Base-by-base conservation (phyloP, 2,888 invertebrate genomes). In the Elegia similella region DNA sequence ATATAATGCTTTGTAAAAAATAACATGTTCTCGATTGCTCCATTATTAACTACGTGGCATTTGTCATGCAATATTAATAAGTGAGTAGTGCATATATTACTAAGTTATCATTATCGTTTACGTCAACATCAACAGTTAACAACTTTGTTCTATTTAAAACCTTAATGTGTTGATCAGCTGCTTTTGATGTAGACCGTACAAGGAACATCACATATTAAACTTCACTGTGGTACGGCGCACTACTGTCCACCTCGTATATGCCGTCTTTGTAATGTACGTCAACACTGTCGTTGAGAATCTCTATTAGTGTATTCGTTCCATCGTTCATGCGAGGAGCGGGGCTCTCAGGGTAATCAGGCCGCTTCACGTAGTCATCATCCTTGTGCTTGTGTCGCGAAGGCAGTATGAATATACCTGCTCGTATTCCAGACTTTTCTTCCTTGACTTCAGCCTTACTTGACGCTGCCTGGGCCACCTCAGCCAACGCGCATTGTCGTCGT, bases 341-440 rank as follows among this genome's bases (percentile, higher is more conserved):
- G 57, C 83, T 80, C 64, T 90, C 90, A 0, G 90, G 90, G 44
- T 88, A 91, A 62, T 91, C 90, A 0, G 90, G 90, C 44, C 90
- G 75, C 42, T 78, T 80, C 12, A 78, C 72, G 43, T 83, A 86
- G 1, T 73, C 76, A 15, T 86, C 82, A 3, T 77, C 75, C 1
- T 76, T 77, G n/a, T 82, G 77, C 47, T 78, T 82, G 42, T 77
- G 82, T 2, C 80, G 78, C 1, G 87, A 80, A 0, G 90, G 87
- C 56, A 90, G 60, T 23, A 88, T 80, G 44, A 91, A 80, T 44
- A 90, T 68, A 1, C 88, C 88, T 38, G 81, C 86, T 1, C 72
- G 63, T 1, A 80, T 66, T 13, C 79, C 75, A 32, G 78, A 82
- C 55, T 79, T 80, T 34, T 72, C 72, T n/a, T 70, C 66, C 56